phyloP scores from a whole-genome alignment of 2,888 invertebrate genomes.

The Phorcus lineatus region DNA sequence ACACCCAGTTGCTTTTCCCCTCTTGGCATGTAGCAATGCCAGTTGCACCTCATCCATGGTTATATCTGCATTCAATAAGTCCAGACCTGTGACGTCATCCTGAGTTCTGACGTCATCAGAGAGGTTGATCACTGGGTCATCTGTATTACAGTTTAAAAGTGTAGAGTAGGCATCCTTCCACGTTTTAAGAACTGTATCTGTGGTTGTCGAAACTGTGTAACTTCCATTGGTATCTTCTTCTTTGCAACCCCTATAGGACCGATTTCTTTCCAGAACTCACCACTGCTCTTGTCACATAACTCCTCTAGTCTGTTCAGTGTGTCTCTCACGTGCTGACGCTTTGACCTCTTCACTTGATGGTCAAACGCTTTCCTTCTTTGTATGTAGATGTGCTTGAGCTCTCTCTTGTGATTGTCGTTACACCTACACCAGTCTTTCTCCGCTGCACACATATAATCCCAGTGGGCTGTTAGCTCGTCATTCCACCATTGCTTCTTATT shows the following conservation, averaged over 20 bases:
- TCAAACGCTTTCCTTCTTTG: not conserved
- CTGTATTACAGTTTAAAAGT: not conserved
- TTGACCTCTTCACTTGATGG: not conserved
- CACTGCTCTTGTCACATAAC: not conserved
- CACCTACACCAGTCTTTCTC: not conserved
- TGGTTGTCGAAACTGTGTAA: not conserved
- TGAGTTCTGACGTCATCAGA: not conserved
- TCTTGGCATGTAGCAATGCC: not conserved
- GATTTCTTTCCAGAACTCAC: not conserved
- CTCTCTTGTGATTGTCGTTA: not conserved
- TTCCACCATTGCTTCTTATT: not conserved
- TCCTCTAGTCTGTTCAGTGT: not conserved
- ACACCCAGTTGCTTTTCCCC: not conserved
- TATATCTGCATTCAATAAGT: not conserved
- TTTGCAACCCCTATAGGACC: not conserved
- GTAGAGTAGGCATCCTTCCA: not conserved
- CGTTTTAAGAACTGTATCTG: not conserved
- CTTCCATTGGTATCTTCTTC: not conserved
- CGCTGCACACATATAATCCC: conserved; percentile 13
- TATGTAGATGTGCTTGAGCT: not conserved
- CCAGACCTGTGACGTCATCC: not conserved
- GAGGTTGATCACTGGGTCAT: not conserved
- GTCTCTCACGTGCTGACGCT: not conserved
- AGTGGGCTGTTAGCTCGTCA: not conserved
- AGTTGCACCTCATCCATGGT: not conserved